phyloP scores from a whole-genome alignment of 2,888 invertebrate genomes.

The Mythimna vitellina region DNA sequence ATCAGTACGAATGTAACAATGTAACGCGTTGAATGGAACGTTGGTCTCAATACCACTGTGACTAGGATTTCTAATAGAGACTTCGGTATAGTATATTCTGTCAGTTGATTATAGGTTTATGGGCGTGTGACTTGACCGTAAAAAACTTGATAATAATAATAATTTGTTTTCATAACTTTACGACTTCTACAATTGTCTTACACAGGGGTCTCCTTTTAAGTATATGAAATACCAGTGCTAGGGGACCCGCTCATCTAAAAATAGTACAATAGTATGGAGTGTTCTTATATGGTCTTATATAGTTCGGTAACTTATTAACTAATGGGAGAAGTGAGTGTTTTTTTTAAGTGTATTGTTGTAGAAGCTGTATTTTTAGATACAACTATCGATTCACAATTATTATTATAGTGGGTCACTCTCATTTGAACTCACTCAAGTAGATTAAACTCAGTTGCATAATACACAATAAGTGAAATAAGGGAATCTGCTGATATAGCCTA shows the following conservation, averaged over 20 bases:
- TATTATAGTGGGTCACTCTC: background rate
- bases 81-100: background rate
- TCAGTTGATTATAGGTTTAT: background rate
- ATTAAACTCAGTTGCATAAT: background rate
- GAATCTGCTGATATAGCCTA: background rate
- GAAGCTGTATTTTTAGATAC: no score
- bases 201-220: no score
- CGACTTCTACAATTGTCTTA: no score
- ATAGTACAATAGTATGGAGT: no score
- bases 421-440: background rate
- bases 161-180: no score
- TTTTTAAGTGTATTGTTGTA: no score
- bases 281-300: no score
- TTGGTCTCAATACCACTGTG: conserved; percentile 67
- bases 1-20: conserved; percentile 41
- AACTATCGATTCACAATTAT: background rate
- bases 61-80: conserved; percentile 48
- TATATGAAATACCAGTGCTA: no score
- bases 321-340: no score
- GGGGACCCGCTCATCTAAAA: no score
- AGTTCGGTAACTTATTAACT: no score
- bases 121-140: background rate
- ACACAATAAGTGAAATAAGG: background rate
- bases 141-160: no score
- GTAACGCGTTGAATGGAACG: conserved; percentile 62